Base-by-base conservation (phyloP, 2,797 vertebrate genomes). In the Darevskia mixta region DNA sequence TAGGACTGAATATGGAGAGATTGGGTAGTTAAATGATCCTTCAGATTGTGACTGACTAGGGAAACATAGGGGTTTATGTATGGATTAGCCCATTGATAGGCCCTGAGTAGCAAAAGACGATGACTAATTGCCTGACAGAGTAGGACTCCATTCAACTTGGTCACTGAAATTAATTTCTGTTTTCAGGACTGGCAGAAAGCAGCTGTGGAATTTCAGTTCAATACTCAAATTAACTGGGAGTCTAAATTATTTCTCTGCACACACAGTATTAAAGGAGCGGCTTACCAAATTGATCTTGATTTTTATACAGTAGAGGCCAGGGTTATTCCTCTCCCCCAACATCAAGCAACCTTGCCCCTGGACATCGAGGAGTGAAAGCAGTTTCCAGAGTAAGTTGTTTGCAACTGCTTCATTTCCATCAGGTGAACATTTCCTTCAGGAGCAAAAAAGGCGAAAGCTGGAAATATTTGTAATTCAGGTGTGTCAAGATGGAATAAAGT, bases 121-220 rank as follows among this genome's bases (percentile, higher is more conserved):
- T 98, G 98, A 99, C 98, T 98, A 98, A 98, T 99, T 98, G 97
- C 98, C 97, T 98, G 98, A 98, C 98, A 98, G 95, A 96, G 96
- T 96, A 96, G 96, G 96, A 97, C 97, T 98, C 97, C 96, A 92
- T 96, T 98, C 95, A 95, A 95, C 97, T 98, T 98, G 98, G 98
- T 98, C 98, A 98, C 97, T 97, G 97, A 98, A 97, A 98, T 98
- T 97, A 98, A 98, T 98, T 96, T 97, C 97, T 97, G 95, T 96
- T 98, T 96, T 97, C 97, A 96, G 96, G 94, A 96, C 95, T 97
- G 96, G 97, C 96, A 96, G 96, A 96, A 97, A 97, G 97, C 97
- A 97, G 96, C 97, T 97, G 97, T 95, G 93, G 96, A 96, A 95
- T 97, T 97, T 97, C 96, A 97, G 97, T 94, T 97, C 97, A 97